Base-by-base conservation (phyloP, 1,140 invertebrate species). In the Drosophila pseudoobscura region DNA sequence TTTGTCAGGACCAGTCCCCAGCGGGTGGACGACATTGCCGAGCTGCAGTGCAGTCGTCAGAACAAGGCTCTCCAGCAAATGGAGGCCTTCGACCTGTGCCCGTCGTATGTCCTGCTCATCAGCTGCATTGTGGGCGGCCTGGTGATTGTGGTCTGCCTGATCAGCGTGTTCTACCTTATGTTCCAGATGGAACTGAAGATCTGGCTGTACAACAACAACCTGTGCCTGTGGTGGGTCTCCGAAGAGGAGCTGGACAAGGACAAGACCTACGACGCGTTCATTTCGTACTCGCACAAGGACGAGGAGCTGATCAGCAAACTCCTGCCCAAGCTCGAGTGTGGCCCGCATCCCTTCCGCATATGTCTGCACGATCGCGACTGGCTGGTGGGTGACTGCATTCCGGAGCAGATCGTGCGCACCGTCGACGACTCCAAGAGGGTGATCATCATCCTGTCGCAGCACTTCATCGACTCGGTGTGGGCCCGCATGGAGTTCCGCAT, bases 281-380 rank as follows among this genome's bases (percentile, higher is more conserved):
- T 98, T 15, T 97, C 96, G 59, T 98, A 96, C 89, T 96, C 96
- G 1, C 95, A 96, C 79, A 93, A 94, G 75, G 97, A 98, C 85
- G 94, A 96, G 60, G 93, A 94, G 87, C 94, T 98, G 0, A 91
- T 94, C 0, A 92, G 94, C 2, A 92, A 95, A 54, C 84, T 98
- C n/a, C 92, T 96, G 31, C 92, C 94, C 1, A 93, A 93, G 43
- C 90, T 98, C n/a, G 95, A 96, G 87, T 87, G 75, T 7, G 94
- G 93, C 0, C 89, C 92, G 1, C 92, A 89, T 13, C 92, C 93
- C 0, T 94, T 94, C 75, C 94, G 94, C 70, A 77, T 96, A 0
- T 98, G 97, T 83, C 79, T 98, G 7, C 96, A 97, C 88, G 94
- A 94, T 66, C 93, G 97, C 7, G 96, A 98, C 88, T 98, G 96